These are phyloP conservation scores for Tamandua tetradactyla DNA, from an alignment of 2,797 vertebrate genomes.

Conservation along the genomic window DNA sequence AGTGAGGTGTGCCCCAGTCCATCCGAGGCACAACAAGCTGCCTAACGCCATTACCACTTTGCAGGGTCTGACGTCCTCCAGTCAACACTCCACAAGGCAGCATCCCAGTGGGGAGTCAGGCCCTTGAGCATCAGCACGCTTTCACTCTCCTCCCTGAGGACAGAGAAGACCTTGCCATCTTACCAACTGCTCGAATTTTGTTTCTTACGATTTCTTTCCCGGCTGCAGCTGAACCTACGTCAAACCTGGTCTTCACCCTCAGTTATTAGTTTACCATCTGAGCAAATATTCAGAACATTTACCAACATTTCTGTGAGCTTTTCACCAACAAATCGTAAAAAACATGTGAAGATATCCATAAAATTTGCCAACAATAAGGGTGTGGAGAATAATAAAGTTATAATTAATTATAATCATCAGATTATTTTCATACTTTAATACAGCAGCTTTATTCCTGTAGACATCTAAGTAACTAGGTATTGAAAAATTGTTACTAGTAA, in stretches of 20 bases:
- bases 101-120: constrained; percentile 97
- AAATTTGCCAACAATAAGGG: no score
- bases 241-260: constrained; percentile 97
- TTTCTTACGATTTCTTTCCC: no score
- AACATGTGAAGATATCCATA: no score
- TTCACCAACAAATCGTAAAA: no score
- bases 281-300: constrained; percentile 98
- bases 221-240: no score
- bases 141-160: constrained; percentile 99
- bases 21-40: constrained; percentile 89
- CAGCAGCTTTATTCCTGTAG: constrained; percentile 99
- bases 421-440: no score
- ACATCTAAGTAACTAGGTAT: constrained; percentile 99
- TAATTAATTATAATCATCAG: no score
- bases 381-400: no score
- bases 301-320: constrained; percentile 99
- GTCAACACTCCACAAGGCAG: constrained; percentile 96
- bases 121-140: constrained; percentile 98
- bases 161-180: no score
- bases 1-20: constrained; percentile 88
- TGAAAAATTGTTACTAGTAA: constrained; percentile 99
- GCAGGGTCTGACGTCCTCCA: constrained; percentile 94
- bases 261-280: constrained; percentile 97
- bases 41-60: constrained; percentile 94
- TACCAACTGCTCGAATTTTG: no score